phyloP scores from a whole-genome alignment of 1,140 invertebrate genomes.

The Hycleus phaleratus region DNA sequence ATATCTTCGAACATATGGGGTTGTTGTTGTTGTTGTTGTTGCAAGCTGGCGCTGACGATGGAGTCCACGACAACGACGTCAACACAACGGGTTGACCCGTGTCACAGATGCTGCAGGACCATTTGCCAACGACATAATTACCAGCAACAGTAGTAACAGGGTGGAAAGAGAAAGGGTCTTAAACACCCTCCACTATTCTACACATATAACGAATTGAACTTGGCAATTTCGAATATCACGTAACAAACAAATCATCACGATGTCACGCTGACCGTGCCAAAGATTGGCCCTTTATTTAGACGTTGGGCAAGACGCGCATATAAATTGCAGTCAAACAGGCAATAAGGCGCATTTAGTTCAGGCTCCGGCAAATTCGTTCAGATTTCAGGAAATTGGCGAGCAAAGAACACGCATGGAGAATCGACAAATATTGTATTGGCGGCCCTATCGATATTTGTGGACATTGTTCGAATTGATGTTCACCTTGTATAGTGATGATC shows the following conservation, averaged over 20 bases:
- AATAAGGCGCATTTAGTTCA: slow-evolving; percentile 32
- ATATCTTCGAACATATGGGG: slow-evolving; percentile 37
- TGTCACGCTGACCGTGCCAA: slow-evolving; percentile 29
- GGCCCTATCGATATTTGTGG: no score
- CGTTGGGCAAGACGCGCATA: slow-evolving; percentile 33
- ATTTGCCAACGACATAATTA: slow-evolving; percentile 35
- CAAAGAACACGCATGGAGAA: slow-evolving; percentile 14
- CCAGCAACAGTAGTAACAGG: slow-evolving; percentile 10
- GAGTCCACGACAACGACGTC: slow-evolving; percentile 22
- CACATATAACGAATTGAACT: no score
- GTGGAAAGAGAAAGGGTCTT: background rate
- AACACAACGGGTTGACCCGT: slow-evolving; percentile 24
- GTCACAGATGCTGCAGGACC: slow-evolving; percentile 18
- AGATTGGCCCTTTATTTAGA: slow-evolving; percentile 34
- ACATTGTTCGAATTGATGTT: no score
- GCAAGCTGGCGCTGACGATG: slow-evolving; percentile 39
- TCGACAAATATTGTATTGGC: slow-evolving; percentile 8
- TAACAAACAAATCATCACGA: slow-evolving; percentile 37
- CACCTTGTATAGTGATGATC: no score
- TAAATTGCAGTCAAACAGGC: slow-evolving; percentile 37
- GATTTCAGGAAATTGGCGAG: slow-evolving; percentile 20
- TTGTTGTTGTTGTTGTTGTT: slow-evolving; percentile 21
- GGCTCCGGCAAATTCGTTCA: slow-evolving; percentile 32
- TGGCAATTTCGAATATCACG: slow-evolving; percentile 28
- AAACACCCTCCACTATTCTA: no score